Evolutionary conservation across 2,113 vertebrate genomes (phyloP).

Genomic region (Engystomops pustulosus): DNA sequence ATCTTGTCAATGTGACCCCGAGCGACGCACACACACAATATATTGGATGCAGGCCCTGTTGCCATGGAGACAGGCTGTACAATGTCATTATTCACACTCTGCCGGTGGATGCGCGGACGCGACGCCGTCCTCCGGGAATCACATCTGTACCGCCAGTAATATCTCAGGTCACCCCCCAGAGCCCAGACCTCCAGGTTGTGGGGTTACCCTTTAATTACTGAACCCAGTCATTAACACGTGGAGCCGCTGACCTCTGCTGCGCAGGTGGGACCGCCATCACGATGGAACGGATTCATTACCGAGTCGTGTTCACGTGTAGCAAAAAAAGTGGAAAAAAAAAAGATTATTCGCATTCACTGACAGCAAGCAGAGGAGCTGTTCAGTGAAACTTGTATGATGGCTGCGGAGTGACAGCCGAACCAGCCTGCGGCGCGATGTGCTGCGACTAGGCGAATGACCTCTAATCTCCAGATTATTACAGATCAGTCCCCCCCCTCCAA

Average conservation of each 20-base stretch:
- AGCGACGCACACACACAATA: not conserved
- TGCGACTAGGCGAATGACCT: no score
- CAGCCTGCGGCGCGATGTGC: no score
- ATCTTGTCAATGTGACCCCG: slow-evolving; percentile 2
- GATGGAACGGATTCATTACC: no score
- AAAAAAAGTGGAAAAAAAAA: no score
- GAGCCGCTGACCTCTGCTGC: slow-evolving; percentile 10
- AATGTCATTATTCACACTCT: slow-evolving; percentile 24
- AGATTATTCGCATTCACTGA: not conserved
- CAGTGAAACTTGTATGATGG: no score
- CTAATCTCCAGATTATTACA: not conserved
- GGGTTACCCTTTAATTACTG: slow-evolving; percentile 25
- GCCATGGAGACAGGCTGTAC: slow-evolving; percentile 20
- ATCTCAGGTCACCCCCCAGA: not conserved
- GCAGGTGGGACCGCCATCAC: not conserved
- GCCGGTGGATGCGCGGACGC: not conserved
- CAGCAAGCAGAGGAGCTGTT: no score
- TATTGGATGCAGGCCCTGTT: slow-evolving; percentile 21
- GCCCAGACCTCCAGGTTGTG: not conserved
- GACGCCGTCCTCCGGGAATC: not conserved
- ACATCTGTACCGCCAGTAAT: not conserved
- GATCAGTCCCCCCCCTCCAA: no score
- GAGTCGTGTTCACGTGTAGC: no score
- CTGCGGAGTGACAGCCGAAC: no score
- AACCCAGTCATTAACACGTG: not conserved